Conservation (phyloP, 2,797 vertebrate genomes). For the Glossophaga mutica region DNA sequence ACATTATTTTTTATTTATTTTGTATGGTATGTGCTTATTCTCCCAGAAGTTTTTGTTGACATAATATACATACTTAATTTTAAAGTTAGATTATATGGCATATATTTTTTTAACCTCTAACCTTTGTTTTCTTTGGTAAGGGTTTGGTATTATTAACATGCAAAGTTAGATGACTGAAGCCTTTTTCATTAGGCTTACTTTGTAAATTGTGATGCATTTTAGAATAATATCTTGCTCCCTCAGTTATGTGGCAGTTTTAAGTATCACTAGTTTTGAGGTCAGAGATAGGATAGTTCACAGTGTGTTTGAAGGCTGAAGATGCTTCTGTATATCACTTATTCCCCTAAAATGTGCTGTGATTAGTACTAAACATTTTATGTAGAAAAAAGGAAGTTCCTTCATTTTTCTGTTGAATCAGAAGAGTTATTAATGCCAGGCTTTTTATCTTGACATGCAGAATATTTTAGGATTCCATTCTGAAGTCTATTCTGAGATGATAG, state of each 20-base stretch:
- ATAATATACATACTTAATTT: not conserved
- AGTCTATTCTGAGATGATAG: not conserved
- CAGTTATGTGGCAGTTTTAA: not conserved
- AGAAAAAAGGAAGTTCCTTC: not conserved
- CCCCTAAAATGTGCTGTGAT: not conserved
- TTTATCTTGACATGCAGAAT: not conserved
- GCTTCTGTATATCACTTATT: slow-evolving; percentile 1
- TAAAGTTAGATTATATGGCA: not conserved
- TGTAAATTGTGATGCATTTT: slow-evolving; percentile 32
- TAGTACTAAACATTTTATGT: slow-evolving; percentile 18
- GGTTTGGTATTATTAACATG: slow-evolving; percentile 8
- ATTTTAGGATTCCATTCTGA: not conserved
- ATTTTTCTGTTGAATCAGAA: not conserved
- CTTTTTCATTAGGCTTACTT: not conserved
- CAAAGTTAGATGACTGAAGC: not conserved
- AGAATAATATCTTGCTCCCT: not conserved
- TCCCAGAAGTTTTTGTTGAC: not conserved
- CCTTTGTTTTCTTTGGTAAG: slow-evolving; percentile 14
- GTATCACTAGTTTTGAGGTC: not conserved
- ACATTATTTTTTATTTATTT: not conserved
- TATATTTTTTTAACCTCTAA: not conserved
- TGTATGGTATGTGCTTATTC: not conserved
- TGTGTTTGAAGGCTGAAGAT: slow-evolving; percentile 18
- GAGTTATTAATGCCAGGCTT: not conserved
- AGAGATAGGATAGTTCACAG: not conserved